Conservation (phyloP, 2,797 vertebrate species). For the Agapornis canus region DNA sequence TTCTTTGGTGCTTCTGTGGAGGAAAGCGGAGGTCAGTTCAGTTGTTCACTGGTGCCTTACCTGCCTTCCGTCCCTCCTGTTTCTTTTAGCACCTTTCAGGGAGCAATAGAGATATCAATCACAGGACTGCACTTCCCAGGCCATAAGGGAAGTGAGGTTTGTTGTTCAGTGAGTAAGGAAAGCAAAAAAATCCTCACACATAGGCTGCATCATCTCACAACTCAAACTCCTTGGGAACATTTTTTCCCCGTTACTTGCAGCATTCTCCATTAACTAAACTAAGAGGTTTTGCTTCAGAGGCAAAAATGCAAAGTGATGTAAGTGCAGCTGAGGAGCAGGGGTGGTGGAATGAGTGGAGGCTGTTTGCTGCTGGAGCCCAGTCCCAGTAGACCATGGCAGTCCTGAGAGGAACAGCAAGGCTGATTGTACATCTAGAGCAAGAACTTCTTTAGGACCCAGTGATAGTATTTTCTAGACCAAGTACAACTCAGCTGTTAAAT, state of each 20-base stretch:
- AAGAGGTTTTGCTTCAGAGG: background rate
- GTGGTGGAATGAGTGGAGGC: background rate
- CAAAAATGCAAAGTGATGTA: background rate
- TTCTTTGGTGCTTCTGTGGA: constrained; percentile 77
- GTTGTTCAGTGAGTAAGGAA: background rate
- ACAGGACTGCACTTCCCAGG: background rate
- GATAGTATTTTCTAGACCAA: background rate
- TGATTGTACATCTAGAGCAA: too few species aligned
- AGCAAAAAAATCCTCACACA: fast-evolving
- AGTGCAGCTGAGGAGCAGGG: background rate
- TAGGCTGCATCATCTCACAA: background rate
- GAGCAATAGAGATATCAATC: background rate
- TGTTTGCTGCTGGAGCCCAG: background rate
- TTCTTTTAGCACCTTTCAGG: background rate
- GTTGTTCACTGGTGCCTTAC: background rate
- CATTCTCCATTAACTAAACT: background rate
- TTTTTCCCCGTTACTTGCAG: background rate
- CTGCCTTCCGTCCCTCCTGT: background rate
- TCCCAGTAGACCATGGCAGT: fast-evolving
- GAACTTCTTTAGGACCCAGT: background rate
- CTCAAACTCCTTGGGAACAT: background rate
- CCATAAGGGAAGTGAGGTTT: too few species aligned
- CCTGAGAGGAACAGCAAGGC: background rate
- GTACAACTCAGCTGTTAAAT: background rate
- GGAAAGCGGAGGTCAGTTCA: constrained; percentile 81